These are phyloP conservation scores for Nicator chloris DNA, from an alignment of 2,113 vertebrate species.

Conservation along the genomic window DNA sequence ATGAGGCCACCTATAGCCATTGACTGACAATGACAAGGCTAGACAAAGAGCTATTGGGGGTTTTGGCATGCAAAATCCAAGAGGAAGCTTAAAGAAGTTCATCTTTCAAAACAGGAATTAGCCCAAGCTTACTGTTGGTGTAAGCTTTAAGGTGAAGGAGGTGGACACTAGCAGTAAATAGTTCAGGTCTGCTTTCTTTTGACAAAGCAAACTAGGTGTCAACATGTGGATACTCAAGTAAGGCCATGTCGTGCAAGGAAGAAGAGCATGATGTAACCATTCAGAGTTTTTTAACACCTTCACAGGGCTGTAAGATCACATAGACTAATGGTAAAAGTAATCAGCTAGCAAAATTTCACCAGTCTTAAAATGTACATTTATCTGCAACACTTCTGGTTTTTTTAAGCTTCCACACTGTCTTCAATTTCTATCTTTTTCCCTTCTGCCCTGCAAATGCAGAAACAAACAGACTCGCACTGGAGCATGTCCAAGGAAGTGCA, in stretches of 20 bases:
- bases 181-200: neutral
- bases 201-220: neutral
- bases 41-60: neutral
- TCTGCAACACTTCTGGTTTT: neutral
- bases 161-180: neutral
- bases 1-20: neutral
- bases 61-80: neutral
- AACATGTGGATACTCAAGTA: neutral
- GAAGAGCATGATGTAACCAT: neutral
- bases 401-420: neutral
- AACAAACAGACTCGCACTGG: rapidly evolving
- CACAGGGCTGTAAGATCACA: neutral
- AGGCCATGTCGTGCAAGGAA: neutral
- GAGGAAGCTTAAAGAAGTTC: neutral
- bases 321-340: neutral
- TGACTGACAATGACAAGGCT: conserved; percentile 6
- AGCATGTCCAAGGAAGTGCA: neutral
- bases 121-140: neutral
- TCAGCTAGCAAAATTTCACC: neutral
- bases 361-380: neutral
- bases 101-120: neutral
- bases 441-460: neutral
- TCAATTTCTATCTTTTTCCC: neutral
- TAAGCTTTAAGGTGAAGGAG: neutral
- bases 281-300: neutral